Conservation (phyloP, 2,797 vertebrate species). For the Sebastes reedi region DNA sequence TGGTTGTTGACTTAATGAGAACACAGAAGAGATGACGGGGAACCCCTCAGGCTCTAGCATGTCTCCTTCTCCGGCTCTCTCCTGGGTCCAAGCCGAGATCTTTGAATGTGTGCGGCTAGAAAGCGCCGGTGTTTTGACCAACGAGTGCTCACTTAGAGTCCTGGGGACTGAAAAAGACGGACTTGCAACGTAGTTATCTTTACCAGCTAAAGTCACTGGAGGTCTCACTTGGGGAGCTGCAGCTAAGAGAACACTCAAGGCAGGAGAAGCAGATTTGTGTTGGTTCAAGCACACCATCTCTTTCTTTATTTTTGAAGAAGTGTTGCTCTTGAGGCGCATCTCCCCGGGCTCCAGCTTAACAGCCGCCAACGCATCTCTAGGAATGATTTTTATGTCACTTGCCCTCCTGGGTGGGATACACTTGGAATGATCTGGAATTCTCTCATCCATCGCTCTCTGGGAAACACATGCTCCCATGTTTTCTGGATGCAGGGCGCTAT, state of each 20-base stretch:
- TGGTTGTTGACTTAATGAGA: conserved; percentile 87
- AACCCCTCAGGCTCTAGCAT: conserved; percentile 74
- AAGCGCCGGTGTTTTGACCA: conserved; percentile 4
- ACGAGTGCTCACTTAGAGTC: not conserved
- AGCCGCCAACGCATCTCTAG: conserved; percentile 8
- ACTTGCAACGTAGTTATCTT: conserved; percentile 16
- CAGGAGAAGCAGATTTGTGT: conserved; percentile 29
- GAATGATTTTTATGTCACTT: conserved; percentile 24
- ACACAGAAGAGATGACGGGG: conserved; percentile 94
- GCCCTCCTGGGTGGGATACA: conserved; percentile 14
- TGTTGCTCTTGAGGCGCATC: conserved; percentile 25
- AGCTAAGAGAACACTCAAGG: conserved; percentile 19
- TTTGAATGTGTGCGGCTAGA: conserved; percentile 32
- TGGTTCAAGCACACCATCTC: conserved; percentile 31
- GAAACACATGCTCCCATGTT: conserved; percentile 9
- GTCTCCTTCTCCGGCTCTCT: conserved; percentile 15
- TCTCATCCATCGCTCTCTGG: conserved; percentile 46
- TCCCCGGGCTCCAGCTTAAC: conserved; percentile 63
- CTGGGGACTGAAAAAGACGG: conserved; percentile 22
- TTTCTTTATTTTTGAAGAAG: conserved; percentile 23
- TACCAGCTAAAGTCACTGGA: conserved; percentile 6
- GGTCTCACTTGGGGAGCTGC: conserved; percentile 23
- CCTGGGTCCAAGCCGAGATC: conserved; percentile 31
- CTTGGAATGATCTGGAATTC: conserved; percentile 33
- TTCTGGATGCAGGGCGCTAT: conserved; percentile 22